These are phyloP conservation scores for Pangasius macronema DNA, from an alignment of 2,797 vertebrate genomes.

Conservation along the genomic window DNA sequence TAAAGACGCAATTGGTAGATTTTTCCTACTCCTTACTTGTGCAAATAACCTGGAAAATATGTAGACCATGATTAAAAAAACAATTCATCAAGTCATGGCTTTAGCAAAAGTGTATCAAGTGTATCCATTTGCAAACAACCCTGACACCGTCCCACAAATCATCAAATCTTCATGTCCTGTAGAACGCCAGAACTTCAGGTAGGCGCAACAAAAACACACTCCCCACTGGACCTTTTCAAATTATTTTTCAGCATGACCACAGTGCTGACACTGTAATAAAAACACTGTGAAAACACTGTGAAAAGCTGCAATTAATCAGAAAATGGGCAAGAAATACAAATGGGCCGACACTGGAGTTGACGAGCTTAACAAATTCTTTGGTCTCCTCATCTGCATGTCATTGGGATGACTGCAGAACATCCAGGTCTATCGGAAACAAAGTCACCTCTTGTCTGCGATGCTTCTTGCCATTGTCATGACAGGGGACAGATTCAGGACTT, in stretches of 20 bases:
- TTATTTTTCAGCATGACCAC: not conserved
- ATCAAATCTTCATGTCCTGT: not conserved
- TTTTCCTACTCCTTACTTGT: not conserved
- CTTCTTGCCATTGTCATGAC: conserved; percentile 33
- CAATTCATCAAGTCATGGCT: too few species aligned
- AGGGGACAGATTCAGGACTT: not conserved
- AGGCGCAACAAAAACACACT: not conserved
- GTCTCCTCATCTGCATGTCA: conserved; percentile 30
- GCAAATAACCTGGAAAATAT: too few species aligned
- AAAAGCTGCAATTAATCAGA: not conserved
- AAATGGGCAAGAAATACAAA: conserved; percentile 25
- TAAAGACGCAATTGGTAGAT: not conserved
- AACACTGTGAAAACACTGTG: too few species aligned
- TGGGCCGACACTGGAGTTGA: conserved; percentile 20
- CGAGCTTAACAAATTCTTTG: conserved; percentile 28
- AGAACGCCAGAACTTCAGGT: not conserved
- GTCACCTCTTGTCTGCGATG: conserved; percentile 22
- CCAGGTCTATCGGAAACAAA: conserved; percentile 38
- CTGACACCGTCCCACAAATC: not conserved
- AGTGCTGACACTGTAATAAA: not conserved
- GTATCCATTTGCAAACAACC: not conserved
- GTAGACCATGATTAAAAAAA: not conserved
- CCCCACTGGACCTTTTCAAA: not conserved
- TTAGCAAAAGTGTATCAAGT: too few species aligned
- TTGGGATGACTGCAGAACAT: conserved; percentile 4